phyloP scores from a whole-genome alignment of 2,888 invertebrate species.

The Platycnemis pennipes region DNA sequence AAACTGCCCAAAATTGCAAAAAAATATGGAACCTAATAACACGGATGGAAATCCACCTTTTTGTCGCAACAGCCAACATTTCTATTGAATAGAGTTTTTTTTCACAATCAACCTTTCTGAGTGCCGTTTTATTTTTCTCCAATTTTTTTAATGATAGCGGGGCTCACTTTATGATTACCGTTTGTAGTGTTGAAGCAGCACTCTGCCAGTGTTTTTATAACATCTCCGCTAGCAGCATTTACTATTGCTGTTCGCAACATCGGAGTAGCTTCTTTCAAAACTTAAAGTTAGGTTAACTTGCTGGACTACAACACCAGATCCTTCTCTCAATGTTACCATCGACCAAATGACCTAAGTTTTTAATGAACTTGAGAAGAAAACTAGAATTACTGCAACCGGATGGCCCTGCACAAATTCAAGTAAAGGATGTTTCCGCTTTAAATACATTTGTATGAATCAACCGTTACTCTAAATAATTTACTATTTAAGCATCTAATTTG shows the following conservation, averaged over 20 bases:
- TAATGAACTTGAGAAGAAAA: background rate
- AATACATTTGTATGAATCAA: background rate
- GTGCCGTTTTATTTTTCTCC: background rate
- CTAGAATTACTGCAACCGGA: background rate
- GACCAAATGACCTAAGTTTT: background rate
- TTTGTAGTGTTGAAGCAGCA: background rate
- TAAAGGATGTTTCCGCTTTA: constrained; percentile 20
- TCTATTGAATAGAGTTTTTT: too few relatives aligned
- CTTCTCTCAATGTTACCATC: background rate
- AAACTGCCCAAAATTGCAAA: too few relatives aligned
- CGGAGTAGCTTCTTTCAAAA: background rate
- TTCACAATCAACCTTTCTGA: background rate
- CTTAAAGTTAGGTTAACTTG: background rate
- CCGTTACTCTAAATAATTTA: too few relatives aligned
- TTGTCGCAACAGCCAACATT: too few relatives aligned
- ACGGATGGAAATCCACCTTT: too few relatives aligned
- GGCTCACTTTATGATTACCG: background rate
- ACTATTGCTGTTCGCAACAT: background rate
- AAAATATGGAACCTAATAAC: too few relatives aligned
- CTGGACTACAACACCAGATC: constrained; percentile 28
- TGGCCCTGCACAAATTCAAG: background rate
- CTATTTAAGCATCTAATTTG: too few relatives aligned
- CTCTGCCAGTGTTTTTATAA: background rate
- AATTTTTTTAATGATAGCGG: too few relatives aligned
- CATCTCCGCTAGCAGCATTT: background rate